Evolutionary conservation across 1,140 invertebrate genomes (phyloP), one percentile per base, ranked within the genome.

Genomic region (Sogatella furcifera): DNA sequence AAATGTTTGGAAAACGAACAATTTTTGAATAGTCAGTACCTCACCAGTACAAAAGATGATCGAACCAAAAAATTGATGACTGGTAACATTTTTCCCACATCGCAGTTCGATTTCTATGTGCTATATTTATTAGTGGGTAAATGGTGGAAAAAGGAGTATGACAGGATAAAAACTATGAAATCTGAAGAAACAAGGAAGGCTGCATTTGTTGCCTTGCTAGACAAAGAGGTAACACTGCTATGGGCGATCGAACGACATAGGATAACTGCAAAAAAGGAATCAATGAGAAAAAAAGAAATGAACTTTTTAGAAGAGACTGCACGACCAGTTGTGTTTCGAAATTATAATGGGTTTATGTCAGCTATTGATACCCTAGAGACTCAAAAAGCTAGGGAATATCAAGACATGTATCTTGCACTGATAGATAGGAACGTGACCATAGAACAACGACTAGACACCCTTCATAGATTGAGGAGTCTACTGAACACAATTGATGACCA

Each of bases 281-380:
- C 72, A 55, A 69, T 69, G 49, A 76, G 78, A 58, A 74, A 77
- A 34, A 80, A 77, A 64, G 76, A 80, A 49, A 70, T 80, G 28
- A 72, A 74, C 52, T 81, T 85, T 67, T 71, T 88, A 13, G 77
- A 78, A 59, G 73, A 76, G 63, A 79, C 84, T 60, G 83, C 82
- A 9, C 77, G 78, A 60, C 78, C 84, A 0, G 71, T 82, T 1
- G 72, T 73, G 31, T 87, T 84, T 83, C 77, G 73, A 53, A 78
- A 79, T 34, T 74, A 76, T 24, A 81, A 81, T 59, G 79, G 77
- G 0, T 75, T 78, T 54, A 55, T 75, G 0, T 74, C 85, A 10
- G 73, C 79, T 34, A 82, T 86, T 81, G 77, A 84, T 42, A 85
- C 83, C 5, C 61, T 84, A 42, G 82, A 81, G 69, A 80, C 78